A percentile compares a stretch with the other conserved stretches of the same genome.
phyloP scores from a whole-genome alignment of 2,113 vertebrate genomes.

The Caretta caretta region DNA sequence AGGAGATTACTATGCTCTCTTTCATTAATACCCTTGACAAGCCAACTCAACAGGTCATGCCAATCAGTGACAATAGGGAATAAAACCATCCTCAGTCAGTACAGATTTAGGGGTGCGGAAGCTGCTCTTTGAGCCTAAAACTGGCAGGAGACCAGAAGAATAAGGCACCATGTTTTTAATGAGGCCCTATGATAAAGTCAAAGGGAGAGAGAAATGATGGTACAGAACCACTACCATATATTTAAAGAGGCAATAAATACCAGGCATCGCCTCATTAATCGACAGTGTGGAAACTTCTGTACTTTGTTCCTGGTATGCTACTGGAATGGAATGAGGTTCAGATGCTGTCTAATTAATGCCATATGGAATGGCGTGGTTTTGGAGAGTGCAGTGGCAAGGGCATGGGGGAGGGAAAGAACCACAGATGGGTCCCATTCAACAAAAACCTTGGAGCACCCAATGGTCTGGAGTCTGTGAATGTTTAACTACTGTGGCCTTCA shows the following conservation, averaged over 20 bases:
- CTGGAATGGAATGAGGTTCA: not conserved
- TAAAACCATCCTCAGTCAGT: not conserved
- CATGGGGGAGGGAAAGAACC: not conserved
- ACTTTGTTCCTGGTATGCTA: not conserved
- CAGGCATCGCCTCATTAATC: not conserved
- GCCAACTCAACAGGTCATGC: not conserved
- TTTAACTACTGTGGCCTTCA: not conserved
- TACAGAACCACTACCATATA: not conserved
- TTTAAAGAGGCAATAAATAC: not conserved
- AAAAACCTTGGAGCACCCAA: not conserved
- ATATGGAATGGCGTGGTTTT: not conserved
- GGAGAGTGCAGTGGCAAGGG: not conserved
- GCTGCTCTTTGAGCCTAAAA: not conserved
- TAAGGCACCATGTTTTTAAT: conserved; percentile 33
- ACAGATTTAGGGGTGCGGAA: not conserved
- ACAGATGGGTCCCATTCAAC: not conserved
- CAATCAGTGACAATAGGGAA: not conserved
- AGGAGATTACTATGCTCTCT: not conserved
- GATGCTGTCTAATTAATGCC: not conserved
- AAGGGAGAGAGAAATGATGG: not conserved
- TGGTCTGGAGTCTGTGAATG: not conserved
- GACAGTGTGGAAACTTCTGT: not conserved
- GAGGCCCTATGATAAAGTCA: not conserved
- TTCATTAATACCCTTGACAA: not conserved
- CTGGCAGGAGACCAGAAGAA: not conserved